Conservation (phyloP, 2,113 vertebrate genomes). For the Steatornis caripensis region DNA sequence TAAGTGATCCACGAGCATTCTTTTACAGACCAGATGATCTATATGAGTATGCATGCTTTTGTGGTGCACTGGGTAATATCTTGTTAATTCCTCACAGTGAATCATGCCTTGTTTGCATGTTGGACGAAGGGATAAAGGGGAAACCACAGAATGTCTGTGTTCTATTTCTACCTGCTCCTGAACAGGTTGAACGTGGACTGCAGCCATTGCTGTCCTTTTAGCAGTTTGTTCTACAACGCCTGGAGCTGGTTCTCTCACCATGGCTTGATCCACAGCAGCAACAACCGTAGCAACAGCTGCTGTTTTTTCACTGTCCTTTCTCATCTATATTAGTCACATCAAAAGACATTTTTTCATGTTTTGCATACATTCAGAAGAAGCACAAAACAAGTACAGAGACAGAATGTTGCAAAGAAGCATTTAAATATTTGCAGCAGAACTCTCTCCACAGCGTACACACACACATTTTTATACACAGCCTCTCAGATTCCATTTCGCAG, state of each 20-base stretch:
- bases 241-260: conserved; percentile 79
- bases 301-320: conserved; percentile 78
- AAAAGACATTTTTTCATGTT: conserved; percentile 35
- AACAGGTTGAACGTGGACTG: conserved; percentile 72
- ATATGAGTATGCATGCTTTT: conserved; percentile 3
- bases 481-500: neutral
- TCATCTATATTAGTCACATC: conserved; percentile 70
- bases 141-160: neutral
- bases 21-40: neutral
- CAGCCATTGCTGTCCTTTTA: conserved; percentile 78
- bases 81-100: conserved; percentile 32
- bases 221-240: conserved; percentile 73
- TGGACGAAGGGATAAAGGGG: neutral
- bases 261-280: conserved; percentile 88
- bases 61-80: neutral
- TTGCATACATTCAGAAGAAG: neutral
- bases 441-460: neutral
- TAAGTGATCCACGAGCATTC: neutral
- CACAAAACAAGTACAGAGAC: neutral
- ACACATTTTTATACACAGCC: neutral
- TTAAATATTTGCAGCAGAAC: neutral
- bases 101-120: neutral
- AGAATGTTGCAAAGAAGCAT: neutral
- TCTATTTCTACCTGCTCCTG: conserved; percentile 78
- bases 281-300: conserved; percentile 85